These are phyloP conservation scores for Drosophila pandora DNA, from an alignment of 1,140 invertebrate genomes.

Conservation along the genomic window DNA sequence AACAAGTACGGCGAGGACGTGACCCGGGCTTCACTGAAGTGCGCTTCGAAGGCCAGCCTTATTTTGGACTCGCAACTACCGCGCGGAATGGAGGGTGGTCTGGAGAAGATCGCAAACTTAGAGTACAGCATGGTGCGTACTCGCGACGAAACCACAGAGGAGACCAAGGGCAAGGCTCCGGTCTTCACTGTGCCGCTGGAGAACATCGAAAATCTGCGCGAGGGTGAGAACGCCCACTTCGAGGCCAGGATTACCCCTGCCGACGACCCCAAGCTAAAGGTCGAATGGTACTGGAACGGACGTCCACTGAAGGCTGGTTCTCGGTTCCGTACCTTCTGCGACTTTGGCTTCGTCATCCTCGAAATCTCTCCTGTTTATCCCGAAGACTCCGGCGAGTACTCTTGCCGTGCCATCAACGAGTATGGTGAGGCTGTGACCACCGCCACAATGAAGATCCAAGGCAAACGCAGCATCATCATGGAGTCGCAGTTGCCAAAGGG, in stretches of 20 bases:
- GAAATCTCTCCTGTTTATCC: slow-evolving; percentile 98
- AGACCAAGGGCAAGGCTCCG: slow-evolving; percentile 92
- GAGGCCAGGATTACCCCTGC: slow-evolving; percentile 96
- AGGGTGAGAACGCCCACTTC: slow-evolving; percentile 97
- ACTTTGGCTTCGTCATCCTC: slow-evolving; percentile 97
- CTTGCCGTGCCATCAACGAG: slow-evolving; percentile 94
- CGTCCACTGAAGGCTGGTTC: slow-evolving; percentile 94
- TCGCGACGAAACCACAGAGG: slow-evolving; percentile 88
- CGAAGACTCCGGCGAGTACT: slow-evolving; percentile 97
- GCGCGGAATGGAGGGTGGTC: slow-evolving; percentile 95
- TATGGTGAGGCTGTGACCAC: slow-evolving; percentile 97
- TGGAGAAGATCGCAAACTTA: slow-evolving; percentile 95
- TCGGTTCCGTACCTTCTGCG: slow-evolving; percentile 96
- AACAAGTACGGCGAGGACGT: slow-evolving; percentile 96
- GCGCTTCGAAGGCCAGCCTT: slow-evolving; percentile 94
- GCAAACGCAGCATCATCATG: slow-evolving; percentile 95
- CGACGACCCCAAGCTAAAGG: slow-evolving; percentile 96
- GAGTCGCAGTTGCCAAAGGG: slow-evolving; percentile 96
- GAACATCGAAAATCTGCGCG: slow-evolving; percentile 92
- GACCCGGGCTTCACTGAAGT: slow-evolving; percentile 93
- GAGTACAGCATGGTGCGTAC: slow-evolving; percentile 93
- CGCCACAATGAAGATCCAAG: slow-evolving; percentile 94
- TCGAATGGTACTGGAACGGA: slow-evolving; percentile 98
- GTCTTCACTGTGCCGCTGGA: slow-evolving; percentile 95
- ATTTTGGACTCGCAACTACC: slow-evolving; percentile 98